Conservation (phyloP, 2,888 invertebrate genomes). For the Acanthopleura granulata region DNA sequence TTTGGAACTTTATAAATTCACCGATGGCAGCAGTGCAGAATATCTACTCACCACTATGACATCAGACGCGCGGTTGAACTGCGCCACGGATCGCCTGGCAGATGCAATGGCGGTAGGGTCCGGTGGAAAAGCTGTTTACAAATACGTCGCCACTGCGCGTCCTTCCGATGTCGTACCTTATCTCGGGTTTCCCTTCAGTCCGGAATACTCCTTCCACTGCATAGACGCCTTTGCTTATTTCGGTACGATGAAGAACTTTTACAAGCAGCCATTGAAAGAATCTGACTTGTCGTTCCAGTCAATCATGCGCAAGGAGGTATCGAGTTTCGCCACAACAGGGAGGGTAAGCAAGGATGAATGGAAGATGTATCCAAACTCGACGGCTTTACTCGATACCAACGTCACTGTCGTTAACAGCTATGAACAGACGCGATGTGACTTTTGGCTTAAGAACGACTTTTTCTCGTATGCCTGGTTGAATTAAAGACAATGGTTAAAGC, state of each 20-base stretch:
- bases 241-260: neutral
- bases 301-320: neutral
- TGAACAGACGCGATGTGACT: neutral
- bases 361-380: neutral
- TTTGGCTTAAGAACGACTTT: neutral
- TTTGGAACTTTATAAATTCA: neutral
- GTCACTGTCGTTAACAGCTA: neutral
- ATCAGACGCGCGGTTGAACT: neutral
- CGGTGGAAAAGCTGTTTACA: neutral
- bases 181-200: neutral
- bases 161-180: neutral
- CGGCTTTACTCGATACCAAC: neutral
- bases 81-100: neutral
- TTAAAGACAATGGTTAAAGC: neutral
- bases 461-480: constrained; percentile 8
- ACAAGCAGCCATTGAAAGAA: neutral
- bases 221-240: neutral
- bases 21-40: neutral
- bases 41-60: constrained; percentile 11
- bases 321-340: neutral
- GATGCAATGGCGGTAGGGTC: neutral
- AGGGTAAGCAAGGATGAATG: neutral
- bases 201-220: neutral
- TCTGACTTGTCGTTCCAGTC: constrained; percentile 4
- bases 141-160: neutral